Evolutionary conservation across 2,888 invertebrate species (phyloP).

Genomic region (Thumatha senex): DNA sequence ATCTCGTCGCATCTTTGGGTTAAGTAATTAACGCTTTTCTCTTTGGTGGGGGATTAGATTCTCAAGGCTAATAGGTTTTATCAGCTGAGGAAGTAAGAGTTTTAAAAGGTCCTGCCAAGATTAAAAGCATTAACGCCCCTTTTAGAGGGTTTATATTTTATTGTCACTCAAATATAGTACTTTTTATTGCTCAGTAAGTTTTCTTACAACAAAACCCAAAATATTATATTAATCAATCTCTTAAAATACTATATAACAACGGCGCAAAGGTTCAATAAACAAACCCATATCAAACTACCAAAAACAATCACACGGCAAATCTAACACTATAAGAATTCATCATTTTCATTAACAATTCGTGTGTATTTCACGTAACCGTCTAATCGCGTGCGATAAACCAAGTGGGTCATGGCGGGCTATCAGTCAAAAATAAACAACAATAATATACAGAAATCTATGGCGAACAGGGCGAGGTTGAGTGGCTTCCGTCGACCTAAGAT

Average conservation of each 20-base stretch:
- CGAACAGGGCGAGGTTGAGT: slow-evolving; percentile 65
- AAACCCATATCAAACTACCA: neutral
- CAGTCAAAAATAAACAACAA: slow-evolving; percentile 73
- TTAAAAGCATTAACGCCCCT: no score
- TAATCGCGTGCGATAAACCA: slow-evolving; percentile 68
- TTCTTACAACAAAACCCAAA: no score
- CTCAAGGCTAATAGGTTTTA: no score
- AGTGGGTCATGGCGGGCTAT: slow-evolving; percentile 62
- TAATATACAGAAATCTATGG: slow-evolving; percentile 58
- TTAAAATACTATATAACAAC: neutral
- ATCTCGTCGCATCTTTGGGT: no score
- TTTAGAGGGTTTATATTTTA: neutral
- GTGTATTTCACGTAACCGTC: slow-evolving; percentile 35
- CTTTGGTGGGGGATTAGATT: no score
- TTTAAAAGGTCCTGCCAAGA: no score
- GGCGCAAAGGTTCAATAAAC: neutral
- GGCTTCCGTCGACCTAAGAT: slow-evolving; percentile 75
- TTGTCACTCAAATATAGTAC: neutral
- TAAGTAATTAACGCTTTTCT: no score
- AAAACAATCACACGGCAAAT: slow-evolving; percentile 26
- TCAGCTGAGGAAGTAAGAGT: no score
- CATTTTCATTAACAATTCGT: slow-evolving; percentile 30
- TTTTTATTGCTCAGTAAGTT: no score
- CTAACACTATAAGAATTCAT: slow-evolving; percentile 27
- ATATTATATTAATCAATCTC: neutral